Conservation (phyloP, 2,113 vertebrate species). For the Oryctolagus cuniculus region DNA sequence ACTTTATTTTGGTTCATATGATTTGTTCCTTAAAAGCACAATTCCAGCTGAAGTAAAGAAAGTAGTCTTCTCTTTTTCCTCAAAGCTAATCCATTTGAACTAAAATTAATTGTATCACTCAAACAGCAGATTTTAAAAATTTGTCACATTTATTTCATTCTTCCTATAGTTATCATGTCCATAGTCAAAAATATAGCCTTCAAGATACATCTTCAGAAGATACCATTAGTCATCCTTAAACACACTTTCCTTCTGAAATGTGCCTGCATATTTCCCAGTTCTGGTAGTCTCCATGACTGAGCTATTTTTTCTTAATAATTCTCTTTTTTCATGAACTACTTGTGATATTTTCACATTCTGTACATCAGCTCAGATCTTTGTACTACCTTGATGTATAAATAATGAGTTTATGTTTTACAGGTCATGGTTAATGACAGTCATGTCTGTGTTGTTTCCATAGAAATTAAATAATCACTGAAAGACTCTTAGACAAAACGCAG, state of each 20-base stretch:
- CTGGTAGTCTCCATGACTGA: neutral
- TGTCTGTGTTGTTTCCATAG: neutral
- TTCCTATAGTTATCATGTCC: neutral
- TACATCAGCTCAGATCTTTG: neutral
- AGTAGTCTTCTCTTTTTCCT: neutral
- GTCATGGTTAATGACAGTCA: neutral
- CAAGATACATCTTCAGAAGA: neutral
- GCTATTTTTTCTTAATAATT: neutral
- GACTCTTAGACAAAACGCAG: neutral
- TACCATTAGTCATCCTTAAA: slow-evolving; percentile 20
- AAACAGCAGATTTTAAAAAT: neutral
- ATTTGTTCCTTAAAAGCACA: neutral
- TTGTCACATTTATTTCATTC: neutral
- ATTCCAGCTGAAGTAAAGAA: neutral
- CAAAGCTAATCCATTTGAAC: neutral
- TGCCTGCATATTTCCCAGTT: neutral
- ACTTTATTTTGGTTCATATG: neutral
- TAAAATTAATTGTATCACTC: slow-evolving; percentile 2
- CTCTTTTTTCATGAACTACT: neutral
- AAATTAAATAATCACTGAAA: slow-evolving; percentile 35
- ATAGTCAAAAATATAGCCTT: slow-evolving; percentile 7
- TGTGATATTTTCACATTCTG: neutral
- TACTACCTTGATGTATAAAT: neutral
- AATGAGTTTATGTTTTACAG: slow-evolving; percentile 21
- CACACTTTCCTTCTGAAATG: neutral